Evolutionary conservation across 2,797 vertebrate species (phyloP).

Genomic region (Pterois miles): DNA sequence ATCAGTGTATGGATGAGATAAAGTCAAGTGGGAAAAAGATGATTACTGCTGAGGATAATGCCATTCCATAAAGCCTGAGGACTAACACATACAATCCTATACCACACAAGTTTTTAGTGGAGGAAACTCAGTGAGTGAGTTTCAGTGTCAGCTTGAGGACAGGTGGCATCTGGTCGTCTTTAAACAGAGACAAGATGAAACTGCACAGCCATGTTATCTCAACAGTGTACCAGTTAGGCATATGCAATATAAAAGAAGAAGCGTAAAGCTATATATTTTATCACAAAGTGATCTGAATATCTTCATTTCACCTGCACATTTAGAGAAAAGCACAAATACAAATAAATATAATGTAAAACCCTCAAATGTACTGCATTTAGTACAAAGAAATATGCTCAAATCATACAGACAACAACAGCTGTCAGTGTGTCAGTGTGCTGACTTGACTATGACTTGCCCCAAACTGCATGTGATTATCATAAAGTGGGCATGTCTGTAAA

Average conservation of each 20-base stretch:
- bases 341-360: too few relatives aligned
- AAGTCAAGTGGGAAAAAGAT: conserved; percentile 18
- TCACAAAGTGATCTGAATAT: neutral
- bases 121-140: neutral
- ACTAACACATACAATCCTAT: conserved; percentile 18
- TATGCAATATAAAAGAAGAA: neutral
- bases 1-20: conserved; percentile 56
- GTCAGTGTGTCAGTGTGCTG: too few relatives aligned
- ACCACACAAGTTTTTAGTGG: neutral
- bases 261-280: neutral
- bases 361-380: too few relatives aligned
- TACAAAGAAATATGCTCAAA: too few relatives aligned
- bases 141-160: neutral
- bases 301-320: neutral
- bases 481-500: too few relatives aligned
- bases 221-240: neutral
- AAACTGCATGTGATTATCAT: too few relatives aligned
- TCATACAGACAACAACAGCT: too few relatives aligned
- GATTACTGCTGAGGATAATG: conserved; percentile 60
- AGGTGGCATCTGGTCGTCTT: neutral
- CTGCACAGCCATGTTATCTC: neutral
- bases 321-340: too few relatives aligned
- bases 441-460: too few relatives aligned
- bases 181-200: neutral
- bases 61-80: conserved; percentile 28